phyloP scores from a whole-genome alignment of 2,888 invertebrate species.

The Lasius platythorax region DNA sequence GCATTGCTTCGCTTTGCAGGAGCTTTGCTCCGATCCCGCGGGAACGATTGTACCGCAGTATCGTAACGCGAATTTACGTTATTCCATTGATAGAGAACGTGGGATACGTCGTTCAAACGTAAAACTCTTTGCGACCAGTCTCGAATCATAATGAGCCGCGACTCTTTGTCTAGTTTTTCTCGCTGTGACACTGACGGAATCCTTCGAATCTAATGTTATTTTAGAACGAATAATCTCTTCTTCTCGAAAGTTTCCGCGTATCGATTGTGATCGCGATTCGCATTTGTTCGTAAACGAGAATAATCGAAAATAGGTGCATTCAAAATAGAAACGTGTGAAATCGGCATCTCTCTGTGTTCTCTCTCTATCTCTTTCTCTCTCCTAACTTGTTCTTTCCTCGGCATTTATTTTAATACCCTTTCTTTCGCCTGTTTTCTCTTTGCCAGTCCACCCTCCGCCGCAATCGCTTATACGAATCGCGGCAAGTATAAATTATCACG shows the following conservation, averaged over 20 bases:
- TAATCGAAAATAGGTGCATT: slow-evolving; percentile 53
- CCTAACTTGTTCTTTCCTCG: slow-evolving; percentile 7
- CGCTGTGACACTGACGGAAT: neutral
- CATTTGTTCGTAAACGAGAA: neutral
- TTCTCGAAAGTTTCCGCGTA: slow-evolving; percentile 14
- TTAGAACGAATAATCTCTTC: neutral
- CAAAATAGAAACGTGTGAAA: slow-evolving; percentile 70
- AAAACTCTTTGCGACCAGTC: slow-evolving; percentile 23
- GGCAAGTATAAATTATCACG: slow-evolving; percentile 81
- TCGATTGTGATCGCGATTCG: slow-evolving; percentile 20
- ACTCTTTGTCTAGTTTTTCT: neutral
- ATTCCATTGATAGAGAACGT: slow-evolving; percentile 55
- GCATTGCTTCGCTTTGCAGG: slow-evolving; percentile 34
- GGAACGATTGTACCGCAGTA: slow-evolving; percentile 35
- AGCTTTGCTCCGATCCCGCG: slow-evolving; percentile 17
- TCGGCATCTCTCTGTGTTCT: slow-evolving; percentile 64
- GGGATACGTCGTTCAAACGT: slow-evolving; percentile 1
- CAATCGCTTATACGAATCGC: slow-evolving; percentile 72
- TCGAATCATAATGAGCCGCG: neutral
- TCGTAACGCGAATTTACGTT: slow-evolving; percentile 56
- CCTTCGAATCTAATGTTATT: neutral
- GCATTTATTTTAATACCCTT: neutral
- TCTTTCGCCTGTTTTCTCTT: neutral
- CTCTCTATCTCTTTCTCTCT: slow-evolving; percentile 55
- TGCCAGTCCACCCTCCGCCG: slow-evolving; percentile 2